Evolutionary conservation across 2,888 invertebrate genomes (phyloP), one percentile per base, ranked within the genome.

Genomic region (Patella pellucida): DNA sequence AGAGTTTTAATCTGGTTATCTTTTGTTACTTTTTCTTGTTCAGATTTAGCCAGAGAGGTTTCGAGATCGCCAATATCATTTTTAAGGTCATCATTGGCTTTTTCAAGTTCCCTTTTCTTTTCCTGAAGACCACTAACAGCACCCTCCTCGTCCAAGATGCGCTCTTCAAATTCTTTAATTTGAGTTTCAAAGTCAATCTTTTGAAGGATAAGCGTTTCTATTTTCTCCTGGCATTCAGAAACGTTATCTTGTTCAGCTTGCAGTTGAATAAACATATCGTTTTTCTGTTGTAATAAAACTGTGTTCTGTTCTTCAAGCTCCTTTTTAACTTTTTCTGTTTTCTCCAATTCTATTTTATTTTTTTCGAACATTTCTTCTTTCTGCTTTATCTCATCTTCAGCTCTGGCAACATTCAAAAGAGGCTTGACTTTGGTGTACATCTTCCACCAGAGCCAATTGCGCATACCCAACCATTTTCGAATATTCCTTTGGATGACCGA

Each of bases 371-470:
- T 97, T 93, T 99, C 99, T 92, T 98, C 97, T 92, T 97, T 89
- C 86, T 89, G 97, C 93, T 97, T 97, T 93, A 99, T 95, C 93
- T 99, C 98, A 94, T 99, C 99, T 94, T 99, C 99, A 93, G 98
- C 95, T 91, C 98, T 96, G 92, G 96, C 96, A 93, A 97, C 97
- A 94, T 97, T 98, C 94, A 99, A 96, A 91, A 99, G 95, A 90
- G 99, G 98, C 82, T 88, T 88, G 75, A 88, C 87, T 83, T 87
- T 88, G 81, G 83, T 95, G 97, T 98, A 99, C 94, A 99, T 93
- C 93, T 98, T 98, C 97, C 97, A 99, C 99, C 99, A 99, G 91
- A 97, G 96, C 99, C 99, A 99, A 93, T 97, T 99, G 92, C 98
- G 96, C 91, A 99, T 95, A 92, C 97, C 95, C 94, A 99, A 94